Conservation (phyloP, 2,113 vertebrate genomes). For the Amblyornis subalaris region DNA sequence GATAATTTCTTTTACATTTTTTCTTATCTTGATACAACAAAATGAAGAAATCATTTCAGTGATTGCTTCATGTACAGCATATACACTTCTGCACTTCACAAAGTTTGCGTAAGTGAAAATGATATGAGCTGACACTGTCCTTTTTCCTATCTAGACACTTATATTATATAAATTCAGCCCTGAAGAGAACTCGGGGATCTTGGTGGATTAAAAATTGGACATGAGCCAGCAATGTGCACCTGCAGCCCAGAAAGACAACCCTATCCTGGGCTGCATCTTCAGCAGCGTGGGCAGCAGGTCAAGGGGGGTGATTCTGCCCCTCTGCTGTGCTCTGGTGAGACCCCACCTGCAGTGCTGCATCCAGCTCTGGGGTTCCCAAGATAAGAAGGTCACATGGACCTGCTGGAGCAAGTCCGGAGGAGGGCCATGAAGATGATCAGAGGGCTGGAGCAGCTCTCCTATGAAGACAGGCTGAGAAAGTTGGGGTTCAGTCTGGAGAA, state of each 20-base stretch:
- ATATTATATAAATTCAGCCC: neutral
- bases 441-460: neutral
- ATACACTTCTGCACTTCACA: neutral
- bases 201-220: neutral
- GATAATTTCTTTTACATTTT: neutral
- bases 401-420: neutral
- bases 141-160: neutral
- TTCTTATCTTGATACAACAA: neutral
- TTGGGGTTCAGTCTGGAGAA: neutral
- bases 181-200: neutral
- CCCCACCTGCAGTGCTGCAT: neutral
- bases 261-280: neutral
- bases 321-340: neutral
- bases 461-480: neutral
- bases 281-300: accelerated
- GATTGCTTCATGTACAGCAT: neutral
- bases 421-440: accelerated
- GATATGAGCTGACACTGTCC: neutral
- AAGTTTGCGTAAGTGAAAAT: neutral
- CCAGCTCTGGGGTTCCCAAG: neutral
- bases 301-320: neutral
- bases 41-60: neutral
- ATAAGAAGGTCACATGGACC: too few species aligned
- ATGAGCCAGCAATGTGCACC: neutral
- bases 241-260: neutral